phyloP scores from a whole-genome alignment of 92 coral and sea anemone species.

The Umimayanthus chanpuru region DNA sequence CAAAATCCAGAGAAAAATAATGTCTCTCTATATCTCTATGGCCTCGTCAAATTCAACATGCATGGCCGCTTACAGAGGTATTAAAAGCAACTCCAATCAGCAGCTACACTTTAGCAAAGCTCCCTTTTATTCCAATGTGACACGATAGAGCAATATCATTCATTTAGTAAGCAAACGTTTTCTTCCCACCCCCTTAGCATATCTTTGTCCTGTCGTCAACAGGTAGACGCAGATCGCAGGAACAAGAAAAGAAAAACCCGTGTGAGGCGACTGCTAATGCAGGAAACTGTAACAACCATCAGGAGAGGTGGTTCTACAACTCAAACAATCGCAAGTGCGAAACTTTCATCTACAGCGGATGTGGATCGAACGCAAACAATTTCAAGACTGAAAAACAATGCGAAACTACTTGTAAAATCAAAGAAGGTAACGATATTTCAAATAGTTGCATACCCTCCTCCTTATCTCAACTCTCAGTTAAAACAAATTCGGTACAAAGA shows the following conservation, averaged over 20 bases:
- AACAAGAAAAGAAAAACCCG: background rate
- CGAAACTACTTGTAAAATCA: constrained; percentile 24
- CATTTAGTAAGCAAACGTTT: too few species aligned
- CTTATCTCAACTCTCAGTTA: background rate
- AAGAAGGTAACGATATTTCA: background rate
- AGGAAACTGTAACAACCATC: constrained; percentile 32
- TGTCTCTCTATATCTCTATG: too few species aligned
- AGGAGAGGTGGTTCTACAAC: constrained; percentile 38
- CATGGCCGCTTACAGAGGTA: too few species aligned
- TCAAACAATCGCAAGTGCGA: constrained; percentile 34
- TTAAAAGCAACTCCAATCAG: too few species aligned
- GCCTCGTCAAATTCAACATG: too few species aligned
- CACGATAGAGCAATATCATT: too few species aligned
- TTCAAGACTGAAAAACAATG: constrained; percentile 33
- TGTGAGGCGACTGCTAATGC: constrained; percentile 2
- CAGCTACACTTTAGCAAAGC: too few species aligned
- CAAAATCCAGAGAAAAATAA: too few species aligned
- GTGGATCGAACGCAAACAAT: constrained; percentile 37
- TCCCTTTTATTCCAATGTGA: too few species aligned
- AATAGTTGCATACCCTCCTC: background rate
- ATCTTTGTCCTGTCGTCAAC: background rate
- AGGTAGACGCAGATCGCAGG: constrained; percentile 4
- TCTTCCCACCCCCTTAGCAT: background rate
- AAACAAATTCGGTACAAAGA: too few species aligned
- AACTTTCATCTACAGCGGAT: constrained; percentile 38